A percentile compares a stretch with the other conserved stretches of the same genome.
These are phyloP conservation scores for Shinisaurus crocodilurus DNA, from an alignment of 2,113 vertebrate genomes.

Conservation along the genomic window DNA sequence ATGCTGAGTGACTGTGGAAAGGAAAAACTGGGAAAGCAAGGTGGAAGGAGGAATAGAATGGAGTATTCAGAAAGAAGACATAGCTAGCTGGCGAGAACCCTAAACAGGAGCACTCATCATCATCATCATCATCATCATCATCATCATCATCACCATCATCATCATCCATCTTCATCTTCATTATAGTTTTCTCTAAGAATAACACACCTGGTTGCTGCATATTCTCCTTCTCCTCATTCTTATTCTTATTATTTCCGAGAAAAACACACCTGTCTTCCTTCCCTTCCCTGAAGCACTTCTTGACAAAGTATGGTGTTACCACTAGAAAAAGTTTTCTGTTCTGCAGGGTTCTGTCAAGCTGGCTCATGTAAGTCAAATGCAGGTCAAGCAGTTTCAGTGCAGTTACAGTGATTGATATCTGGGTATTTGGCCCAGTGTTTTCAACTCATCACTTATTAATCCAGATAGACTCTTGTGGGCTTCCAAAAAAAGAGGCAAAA, in stretches of 20 bases:
- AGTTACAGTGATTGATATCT: neutral
- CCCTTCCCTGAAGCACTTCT: neutral
- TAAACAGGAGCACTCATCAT: neutral
- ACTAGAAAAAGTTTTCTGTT: neutral
- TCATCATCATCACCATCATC: neutral
- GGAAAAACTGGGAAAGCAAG: neutral
- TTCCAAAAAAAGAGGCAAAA: neutral
- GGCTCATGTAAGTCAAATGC: conserved; percentile 3
- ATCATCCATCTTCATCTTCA: neutral
- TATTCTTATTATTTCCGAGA: neutral
- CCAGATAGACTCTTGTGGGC: neutral
- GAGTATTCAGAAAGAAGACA: neutral
- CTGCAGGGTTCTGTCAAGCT: neutral
- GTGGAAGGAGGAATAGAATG: neutral
- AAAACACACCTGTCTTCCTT: neutral
- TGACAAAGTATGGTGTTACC: neutral
- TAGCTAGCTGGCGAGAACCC: neutral
- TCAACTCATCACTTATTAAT: conserved; percentile 17
- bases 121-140: neutral
- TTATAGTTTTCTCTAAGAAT: neutral
- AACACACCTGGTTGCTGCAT: neutral
- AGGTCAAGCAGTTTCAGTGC: neutral
- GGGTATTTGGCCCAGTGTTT: neutral
- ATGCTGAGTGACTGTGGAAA: too few relatives aligned
- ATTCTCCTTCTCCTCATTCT: neutral